phyloP scores from a whole-genome alignment of 2,888 invertebrate genomes.

The Eledone cirrhosa region DNA sequence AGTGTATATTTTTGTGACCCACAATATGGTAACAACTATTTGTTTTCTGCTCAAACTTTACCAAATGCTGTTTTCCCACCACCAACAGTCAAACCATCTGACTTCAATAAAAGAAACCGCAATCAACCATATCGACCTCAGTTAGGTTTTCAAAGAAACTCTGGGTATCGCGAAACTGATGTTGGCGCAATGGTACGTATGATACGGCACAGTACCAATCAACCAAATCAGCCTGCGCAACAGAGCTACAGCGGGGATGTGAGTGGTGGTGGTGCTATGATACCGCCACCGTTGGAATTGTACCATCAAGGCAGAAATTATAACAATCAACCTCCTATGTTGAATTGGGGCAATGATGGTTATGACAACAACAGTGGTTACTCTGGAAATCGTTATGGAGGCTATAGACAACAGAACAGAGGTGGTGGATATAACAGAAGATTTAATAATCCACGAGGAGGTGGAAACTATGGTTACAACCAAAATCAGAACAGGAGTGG shows the following conservation, averaged over 20 bases:
- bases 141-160: constrained; percentile 60
- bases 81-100: constrained; percentile 81
- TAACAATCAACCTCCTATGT: background rate
- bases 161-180: constrained; percentile 56
- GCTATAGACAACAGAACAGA: background rate
- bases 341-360: background rate
- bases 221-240: background rate
- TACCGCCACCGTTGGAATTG: background rate
- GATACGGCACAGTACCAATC: constrained; percentile 37
- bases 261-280: background rate
- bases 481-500: too few relatives aligned
- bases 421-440: background rate
- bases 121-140: constrained; percentile 53
- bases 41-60: constrained; percentile 80
- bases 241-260: background rate
- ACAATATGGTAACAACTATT: constrained; percentile 76
- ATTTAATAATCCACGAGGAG: background rate
- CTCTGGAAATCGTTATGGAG: background rate
- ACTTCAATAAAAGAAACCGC: constrained; percentile 68
- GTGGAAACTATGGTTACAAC: constrained; percentile 7
- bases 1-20: constrained; percentile 83
- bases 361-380: background rate
- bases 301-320: background rate
- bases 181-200: constrained; percentile 52
- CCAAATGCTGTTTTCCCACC: constrained; percentile 74